Percentiles rank a stretch among this genome's conserved stretches.
These are phyloP conservation scores for Phyllopteryx taeniolatus DNA, from an alignment of 2,113 vertebrate genomes.

Conservation along the genomic window DNA sequence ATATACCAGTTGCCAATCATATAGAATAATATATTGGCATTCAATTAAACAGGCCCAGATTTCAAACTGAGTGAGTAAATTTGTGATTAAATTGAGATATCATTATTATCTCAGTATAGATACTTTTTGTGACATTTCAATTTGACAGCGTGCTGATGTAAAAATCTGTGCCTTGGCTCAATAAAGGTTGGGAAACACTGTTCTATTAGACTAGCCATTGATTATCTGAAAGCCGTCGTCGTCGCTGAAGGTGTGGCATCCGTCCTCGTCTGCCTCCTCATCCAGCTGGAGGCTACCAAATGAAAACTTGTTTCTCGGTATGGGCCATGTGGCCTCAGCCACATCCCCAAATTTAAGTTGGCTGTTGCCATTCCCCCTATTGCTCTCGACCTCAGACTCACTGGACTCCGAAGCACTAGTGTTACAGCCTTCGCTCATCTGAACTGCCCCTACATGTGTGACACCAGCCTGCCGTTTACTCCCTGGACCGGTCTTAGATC, in stretches of 20 bases:
- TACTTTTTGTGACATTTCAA: too few relatives aligned
- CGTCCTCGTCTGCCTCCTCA: conserved; percentile 76
- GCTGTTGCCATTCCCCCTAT: conserved; percentile 60
- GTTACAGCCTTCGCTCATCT: conserved; percentile 80
- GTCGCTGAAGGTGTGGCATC: conserved; percentile 74
- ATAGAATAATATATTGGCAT: too few relatives aligned
- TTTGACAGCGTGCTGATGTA: too few relatives aligned
- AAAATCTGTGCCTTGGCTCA: neutral
- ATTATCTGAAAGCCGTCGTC: conserved; percentile 77
- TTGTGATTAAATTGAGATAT: too few relatives aligned
- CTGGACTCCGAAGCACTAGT: conserved; percentile 89
- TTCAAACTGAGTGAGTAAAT: too few relatives aligned
- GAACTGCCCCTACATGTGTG: conserved; percentile 69
- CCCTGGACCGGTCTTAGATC: conserved; percentile 53
- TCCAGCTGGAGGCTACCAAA: conserved; percentile 80
- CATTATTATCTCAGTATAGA: too few relatives aligned
- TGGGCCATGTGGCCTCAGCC: conserved; percentile 65
- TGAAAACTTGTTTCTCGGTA: conserved; percentile 76
- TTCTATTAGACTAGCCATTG: conserved; percentile 64
- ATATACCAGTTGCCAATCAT: too few relatives aligned
- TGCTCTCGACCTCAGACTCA: conserved; percentile 82
- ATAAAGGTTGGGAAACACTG: neutral
- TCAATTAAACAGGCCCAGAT: too few relatives aligned
- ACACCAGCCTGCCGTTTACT: conserved; percentile 45
- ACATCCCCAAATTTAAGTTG: conserved; percentile 71